A percentile compares a stretch with the other conserved stretches of the same genome.
Conservation (phyloP, 2,113 vertebrate genomes). For the Hippocampus mohnikei region DNA sequence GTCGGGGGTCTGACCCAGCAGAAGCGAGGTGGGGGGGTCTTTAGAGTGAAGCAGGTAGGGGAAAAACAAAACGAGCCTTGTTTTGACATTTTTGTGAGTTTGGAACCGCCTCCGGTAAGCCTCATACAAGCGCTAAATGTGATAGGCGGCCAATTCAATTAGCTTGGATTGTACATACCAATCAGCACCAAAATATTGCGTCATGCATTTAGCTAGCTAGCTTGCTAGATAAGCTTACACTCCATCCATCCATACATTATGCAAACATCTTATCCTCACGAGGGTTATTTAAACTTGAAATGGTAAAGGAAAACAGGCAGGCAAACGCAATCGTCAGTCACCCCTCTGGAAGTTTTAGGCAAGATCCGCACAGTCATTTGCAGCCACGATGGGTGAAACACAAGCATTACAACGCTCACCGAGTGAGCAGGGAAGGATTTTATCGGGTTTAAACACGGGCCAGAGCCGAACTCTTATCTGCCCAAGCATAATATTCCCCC, state of each 20-base stretch:
- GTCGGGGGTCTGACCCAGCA: conserved; percentile 43
- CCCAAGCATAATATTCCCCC: background rate
- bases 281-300: background rate
- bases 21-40: conserved; percentile 56
- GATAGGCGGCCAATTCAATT: background rate
- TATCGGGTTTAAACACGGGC: background rate
- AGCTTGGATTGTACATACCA: background rate
- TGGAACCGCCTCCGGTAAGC: conserved; percentile 41
- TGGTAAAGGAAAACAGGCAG: background rate
- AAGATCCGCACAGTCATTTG: background rate
- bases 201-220: too few species aligned
- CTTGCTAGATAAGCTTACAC: too few species aligned
- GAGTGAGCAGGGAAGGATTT: background rate
- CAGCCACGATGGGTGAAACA: background rate
- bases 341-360: background rate
- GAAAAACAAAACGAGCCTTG: conserved; percentile 50
- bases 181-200: background rate
- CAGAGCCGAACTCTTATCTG: background rate
- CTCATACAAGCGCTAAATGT: background rate
- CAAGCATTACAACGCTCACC: background rate
- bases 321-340: background rate
- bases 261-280: too few species aligned
- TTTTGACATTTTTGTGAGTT: conserved; percentile 31
- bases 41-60: conserved; percentile 62
- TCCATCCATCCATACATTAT: too few species aligned